A percentile compares a stretch with the other conserved stretches of the same genome.
These are phyloP conservation scores for Platanista minor DNA, from an alignment of 2,113 vertebrate species.

Conservation along the genomic window DNA sequence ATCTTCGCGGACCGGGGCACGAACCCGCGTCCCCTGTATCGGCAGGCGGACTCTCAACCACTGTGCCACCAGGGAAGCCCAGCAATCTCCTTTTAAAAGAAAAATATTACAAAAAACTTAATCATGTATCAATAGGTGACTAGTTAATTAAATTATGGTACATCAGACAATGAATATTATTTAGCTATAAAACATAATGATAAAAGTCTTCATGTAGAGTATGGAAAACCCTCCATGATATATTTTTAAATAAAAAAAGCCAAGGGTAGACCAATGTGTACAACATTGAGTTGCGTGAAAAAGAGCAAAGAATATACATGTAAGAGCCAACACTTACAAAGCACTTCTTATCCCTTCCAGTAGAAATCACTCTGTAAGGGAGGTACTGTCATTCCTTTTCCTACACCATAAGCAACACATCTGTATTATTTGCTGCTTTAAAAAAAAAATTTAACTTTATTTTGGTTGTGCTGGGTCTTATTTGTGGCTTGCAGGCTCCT, in stretches of 20 bases:
- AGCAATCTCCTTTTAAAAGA: not conserved
- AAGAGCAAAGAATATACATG: not conserved
- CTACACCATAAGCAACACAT: not conserved
- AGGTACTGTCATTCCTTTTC: not conserved
- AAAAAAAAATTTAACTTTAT: too few relatives aligned
- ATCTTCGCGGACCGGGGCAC: too few relatives aligned
- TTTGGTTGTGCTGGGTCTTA: too few relatives aligned
- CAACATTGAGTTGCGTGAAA: not conserved
- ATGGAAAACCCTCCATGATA: not conserved
- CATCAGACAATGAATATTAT: not conserved
- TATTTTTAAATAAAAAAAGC: not conserved
- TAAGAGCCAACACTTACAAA: not conserved
- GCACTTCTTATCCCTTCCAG: not conserved
- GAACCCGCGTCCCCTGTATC: too few relatives aligned
- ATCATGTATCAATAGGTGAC: not conserved
- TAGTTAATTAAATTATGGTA: not conserved
- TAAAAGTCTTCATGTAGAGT: not conserved
- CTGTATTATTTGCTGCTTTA: not conserved
- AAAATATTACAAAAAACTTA: not conserved
- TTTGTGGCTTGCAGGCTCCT: too few relatives aligned
- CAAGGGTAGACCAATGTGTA: not conserved
- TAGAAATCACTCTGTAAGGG: not conserved
- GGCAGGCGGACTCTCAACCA: too few relatives aligned
- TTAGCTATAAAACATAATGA: not conserved
- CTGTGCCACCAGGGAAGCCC: too few relatives aligned